phyloP scores from a whole-genome alignment of 1,140 invertebrate genomes.

The Asbolus verrucosus region DNA sequence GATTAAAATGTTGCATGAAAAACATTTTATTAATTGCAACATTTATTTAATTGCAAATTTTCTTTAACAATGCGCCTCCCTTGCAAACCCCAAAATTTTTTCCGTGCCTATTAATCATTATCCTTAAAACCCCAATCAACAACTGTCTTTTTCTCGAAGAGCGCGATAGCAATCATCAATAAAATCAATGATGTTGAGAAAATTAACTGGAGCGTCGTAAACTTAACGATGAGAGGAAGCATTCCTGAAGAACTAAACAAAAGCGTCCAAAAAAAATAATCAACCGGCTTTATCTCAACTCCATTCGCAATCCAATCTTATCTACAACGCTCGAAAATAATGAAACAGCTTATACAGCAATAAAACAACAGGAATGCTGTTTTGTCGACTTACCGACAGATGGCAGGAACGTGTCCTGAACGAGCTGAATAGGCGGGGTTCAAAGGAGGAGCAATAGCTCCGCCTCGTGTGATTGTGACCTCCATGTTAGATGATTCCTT shows the following conservation, averaged over 20 bases:
- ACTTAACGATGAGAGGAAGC: not conserved
- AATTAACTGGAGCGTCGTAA: conserved; percentile 22
- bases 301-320: conserved; percentile 58
- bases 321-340: conserved; percentile 60
- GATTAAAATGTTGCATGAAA: too few relatives aligned
- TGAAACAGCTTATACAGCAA: conserved; percentile 62
- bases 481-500: conserved; percentile 63
- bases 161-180: conserved; percentile 22
- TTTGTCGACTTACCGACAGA: conserved; percentile 56
- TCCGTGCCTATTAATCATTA: conserved; percentile 13
- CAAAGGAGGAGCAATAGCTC: conserved; percentile 54
- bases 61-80: too few relatives aligned
- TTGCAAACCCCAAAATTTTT: not conserved
- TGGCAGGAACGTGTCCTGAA: conserved; percentile 55
- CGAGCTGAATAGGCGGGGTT: conserved; percentile 48
- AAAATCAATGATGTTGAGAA: conserved; percentile 39
- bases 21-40: too few relatives aligned
- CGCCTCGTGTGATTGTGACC: conserved; percentile 55
- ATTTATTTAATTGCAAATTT: too few relatives aligned
- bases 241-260: conserved; percentile 34
- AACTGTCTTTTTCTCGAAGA: conserved; percentile 10
- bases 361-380: conserved; percentile 57
- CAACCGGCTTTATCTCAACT: conserved; percentile 52
- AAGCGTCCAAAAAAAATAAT: conserved; percentile 50
- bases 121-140: conserved; percentile 21